Evolutionary conservation across 37 sponge, comb jelly and placozoan species (phyloP).

Genomic region (Spongia lamella): DNA sequence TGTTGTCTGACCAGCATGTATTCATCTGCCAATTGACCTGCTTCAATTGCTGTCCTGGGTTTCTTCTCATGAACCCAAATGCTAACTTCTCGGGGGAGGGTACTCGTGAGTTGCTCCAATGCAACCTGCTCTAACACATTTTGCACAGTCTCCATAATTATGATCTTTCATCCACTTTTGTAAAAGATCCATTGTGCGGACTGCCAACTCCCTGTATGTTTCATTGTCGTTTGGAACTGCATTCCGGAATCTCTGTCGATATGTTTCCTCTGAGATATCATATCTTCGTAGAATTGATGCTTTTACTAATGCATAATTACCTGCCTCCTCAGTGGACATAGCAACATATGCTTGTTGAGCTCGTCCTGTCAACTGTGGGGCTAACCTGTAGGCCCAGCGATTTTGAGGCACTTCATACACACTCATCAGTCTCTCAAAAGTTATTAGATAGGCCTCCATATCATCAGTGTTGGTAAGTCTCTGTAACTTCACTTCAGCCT

Average conservation of each 20-base stretch:
- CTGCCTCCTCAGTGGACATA: slow-evolving; percentile 15
- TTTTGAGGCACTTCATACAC: neutral
- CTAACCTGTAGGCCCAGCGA: slow-evolving; percentile 5
- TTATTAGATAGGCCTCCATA: slow-evolving; percentile 11
- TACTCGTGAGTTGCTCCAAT: slow-evolving; percentile 4
- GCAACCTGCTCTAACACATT: neutral
- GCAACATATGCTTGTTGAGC: slow-evolving; percentile 21
- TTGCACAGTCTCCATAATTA: slow-evolving; percentile 4
- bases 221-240: slow-evolving; percentile 12
- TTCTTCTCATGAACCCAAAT: slow-evolving; percentile 1
- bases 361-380: slow-evolving; percentile 25
- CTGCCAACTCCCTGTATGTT: slow-evolving; percentile 7
- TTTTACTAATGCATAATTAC: slow-evolving; percentile 6
- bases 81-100: slow-evolving; percentile 1
- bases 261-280: slow-evolving; percentile 9
- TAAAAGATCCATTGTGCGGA: neutral
- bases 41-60: slow-evolving; percentile 4
- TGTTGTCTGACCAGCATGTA: neutral
- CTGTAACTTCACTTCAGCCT: slow-evolving; percentile 1
- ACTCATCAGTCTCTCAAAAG: slow-evolving; percentile 12
- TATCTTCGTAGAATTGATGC: slow-evolving; percentile 8
- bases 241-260: slow-evolving; percentile 11
- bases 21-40: slow-evolving; percentile 13
- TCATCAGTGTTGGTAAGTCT: slow-evolving; percentile 1
- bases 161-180: neutral